phyloP scores from a whole-genome alignment of 2,888 invertebrate species.

The Drosophila planitibia region DNA sequence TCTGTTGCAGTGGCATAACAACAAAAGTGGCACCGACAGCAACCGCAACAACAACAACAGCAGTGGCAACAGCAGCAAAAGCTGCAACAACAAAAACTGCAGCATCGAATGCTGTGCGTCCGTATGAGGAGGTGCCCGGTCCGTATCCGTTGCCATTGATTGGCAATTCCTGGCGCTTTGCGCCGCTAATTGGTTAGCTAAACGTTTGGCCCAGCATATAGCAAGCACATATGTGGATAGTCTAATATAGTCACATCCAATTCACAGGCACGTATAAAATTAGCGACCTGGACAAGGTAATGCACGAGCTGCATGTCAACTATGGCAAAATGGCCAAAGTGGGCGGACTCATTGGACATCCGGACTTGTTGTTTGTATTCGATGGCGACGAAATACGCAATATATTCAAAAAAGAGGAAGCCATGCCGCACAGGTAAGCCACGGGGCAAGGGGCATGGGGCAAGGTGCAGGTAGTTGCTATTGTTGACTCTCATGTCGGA shows the following conservation, averaged over 20 bases:
- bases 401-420: constrained; percentile 90
- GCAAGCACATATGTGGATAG: neutral
- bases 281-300: constrained; percentile 87
- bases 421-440: constrained; percentile 88
- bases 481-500: constrained; percentile 3
- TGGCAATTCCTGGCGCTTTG: constrained; percentile 93
- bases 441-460: neutral
- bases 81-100: constrained; percentile 13
- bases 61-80: constrained; percentile 29
- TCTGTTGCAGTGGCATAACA: constrained; percentile 10
- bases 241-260: neutral
- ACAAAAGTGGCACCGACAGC: neutral
- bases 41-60: neutral
- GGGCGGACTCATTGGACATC: constrained; percentile 91
- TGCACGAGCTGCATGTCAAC: constrained; percentile 86
- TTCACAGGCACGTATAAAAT: constrained; percentile 87
- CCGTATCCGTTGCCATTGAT: constrained; percentile 90
- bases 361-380: constrained; percentile 90
- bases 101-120: constrained; percentile 72
- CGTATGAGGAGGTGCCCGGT: constrained; percentile 90
- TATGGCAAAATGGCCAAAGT: constrained; percentile 89
- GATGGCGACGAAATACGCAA: constrained; percentile 90
- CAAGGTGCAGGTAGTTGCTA: neutral
- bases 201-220: neutral
- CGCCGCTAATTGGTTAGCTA: constrained; percentile 88